Percentiles rank a stretch among this genome's conserved stretches.
These are phyloP conservation scores for Hippolais icterina DNA, from an alignment of 2,113 vertebrate species.

Conservation along the genomic window DNA sequence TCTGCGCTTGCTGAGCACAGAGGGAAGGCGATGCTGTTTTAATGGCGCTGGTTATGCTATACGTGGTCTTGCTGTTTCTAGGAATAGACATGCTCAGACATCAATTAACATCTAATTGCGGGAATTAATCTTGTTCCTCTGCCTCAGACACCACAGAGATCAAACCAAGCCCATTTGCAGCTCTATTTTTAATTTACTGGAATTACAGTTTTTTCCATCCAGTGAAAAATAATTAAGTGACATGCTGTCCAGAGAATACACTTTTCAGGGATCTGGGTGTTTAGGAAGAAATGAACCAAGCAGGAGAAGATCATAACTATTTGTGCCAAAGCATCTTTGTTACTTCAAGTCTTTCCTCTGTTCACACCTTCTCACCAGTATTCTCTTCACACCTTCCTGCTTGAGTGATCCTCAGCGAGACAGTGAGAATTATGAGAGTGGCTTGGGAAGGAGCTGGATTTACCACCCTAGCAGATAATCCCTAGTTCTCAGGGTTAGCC, in stretches of 20 bases:
- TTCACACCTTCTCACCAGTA: not conserved
- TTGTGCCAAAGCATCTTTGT: not conserved
- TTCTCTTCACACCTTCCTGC: not conserved
- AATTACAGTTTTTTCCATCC: constrained; percentile 37
- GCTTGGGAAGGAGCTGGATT: not conserved
- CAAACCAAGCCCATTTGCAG: constrained; percentile 51
- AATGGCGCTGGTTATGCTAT: constrained; percentile 57
- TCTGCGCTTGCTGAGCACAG: not conserved
- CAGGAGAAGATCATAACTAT: not conserved
- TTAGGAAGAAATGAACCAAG: constrained; percentile 4
- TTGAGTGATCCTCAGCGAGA: not conserved
- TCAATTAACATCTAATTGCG: constrained; percentile 71
- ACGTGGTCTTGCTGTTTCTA: constrained; percentile 52
- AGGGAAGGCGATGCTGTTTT: constrained; percentile 38
- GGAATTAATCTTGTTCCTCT: constrained; percentile 70
- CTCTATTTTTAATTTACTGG: constrained; percentile 63
- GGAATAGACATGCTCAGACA: constrained; percentile 66
- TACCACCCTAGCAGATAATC: not conserved
- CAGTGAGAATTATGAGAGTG: not conserved
- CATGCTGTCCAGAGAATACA: constrained; percentile 23
- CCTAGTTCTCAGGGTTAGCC: not conserved
- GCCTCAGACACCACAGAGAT: constrained; percentile 52
- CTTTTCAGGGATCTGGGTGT: not conserved
- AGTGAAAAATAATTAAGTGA: constrained; percentile 57
- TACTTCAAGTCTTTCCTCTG: not conserved